Evolutionary conservation across 1,140 invertebrate species (phyloP), one percentile per base, ranked within the genome.

Genomic region (Bathynomus jamesi): DNA sequence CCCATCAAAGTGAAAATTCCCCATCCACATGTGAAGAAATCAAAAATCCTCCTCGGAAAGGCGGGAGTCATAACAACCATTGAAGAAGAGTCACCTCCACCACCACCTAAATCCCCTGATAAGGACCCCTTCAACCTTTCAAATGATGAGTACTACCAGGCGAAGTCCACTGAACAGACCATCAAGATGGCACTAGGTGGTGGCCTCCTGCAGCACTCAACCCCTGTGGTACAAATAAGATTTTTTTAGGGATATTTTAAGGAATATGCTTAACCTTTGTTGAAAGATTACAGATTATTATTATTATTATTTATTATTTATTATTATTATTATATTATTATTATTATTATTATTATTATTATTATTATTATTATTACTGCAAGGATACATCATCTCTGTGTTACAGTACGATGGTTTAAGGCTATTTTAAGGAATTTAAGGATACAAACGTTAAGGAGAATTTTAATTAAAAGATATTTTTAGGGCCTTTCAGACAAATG

Each of bases 81-180:
- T 13, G 93, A 95, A 79, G 92, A 95, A 80, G 92, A 95, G 80
- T 88, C 90, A 0, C 92, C 93, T 0, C 92, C 91, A 0, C 93
- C 94, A 0, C 91, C 93, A 46, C 91, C 93, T 0, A 82, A 84
- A 72, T 93, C 92, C 79, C 92, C 91, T 3, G 92, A 96, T 77
- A 87, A 94, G 78, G 96, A 99, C 87, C 94, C 95, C 5, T 99
- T 97, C 82, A 99, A 99, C 82, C 91, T 99, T 75, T 98, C 95
- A 0, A 99, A 99, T 84, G 97, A 99, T 81, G 93, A 95, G 85
- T 97, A 90, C 82, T 99, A 99, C 80, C 89, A 91, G 82, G 91
- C 95, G 0, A 91, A 94, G 76, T 91, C 91, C 0, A 90, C 82
- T 17, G 76, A 80, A 68, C 70, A 81, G 79, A 78, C 78, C 17